Percentiles rank a stretch among this genome's conserved stretches.
These are phyloP conservation scores for Heteromyza rotundicornis DNA, from an alignment of 2,888 invertebrate species.

Conservation along the genomic window DNA sequence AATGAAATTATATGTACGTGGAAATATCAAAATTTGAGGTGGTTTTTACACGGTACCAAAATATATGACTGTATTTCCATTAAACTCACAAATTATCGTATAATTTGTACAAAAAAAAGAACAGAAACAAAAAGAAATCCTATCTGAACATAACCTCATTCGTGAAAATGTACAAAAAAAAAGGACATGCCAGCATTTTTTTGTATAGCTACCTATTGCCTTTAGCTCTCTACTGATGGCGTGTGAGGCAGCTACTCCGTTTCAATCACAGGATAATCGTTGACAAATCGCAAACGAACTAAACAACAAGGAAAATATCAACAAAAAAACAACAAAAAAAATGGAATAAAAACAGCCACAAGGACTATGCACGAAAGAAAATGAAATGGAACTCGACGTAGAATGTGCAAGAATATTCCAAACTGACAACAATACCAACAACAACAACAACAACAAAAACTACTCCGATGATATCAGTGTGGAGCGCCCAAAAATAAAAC, in stretches of 20 bases:
- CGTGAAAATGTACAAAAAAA: neutral
- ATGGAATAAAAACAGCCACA: neutral
- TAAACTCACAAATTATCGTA: too few relatives aligned
- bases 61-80: too few relatives aligned
- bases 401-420: neutral
- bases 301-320: neutral
- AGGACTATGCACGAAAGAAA: neutral
- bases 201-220: neutral
- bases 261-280: constrained; percentile 9
- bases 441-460: neutral
- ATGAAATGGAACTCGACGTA: neutral
- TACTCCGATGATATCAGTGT: neutral
- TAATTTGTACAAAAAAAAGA: too few relatives aligned
- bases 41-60: too few relatives aligned
- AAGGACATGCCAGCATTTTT: neutral
- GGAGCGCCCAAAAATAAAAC: neutral
- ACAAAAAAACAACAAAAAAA: neutral
- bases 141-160: neutral
- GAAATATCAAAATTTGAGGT: constrained; percentile 1
- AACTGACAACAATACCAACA: constrained; percentile 3
- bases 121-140: neutral
- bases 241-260: neutral
- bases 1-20: neutral
- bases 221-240: neutral
- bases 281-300: constrained; percentile 7